These are phyloP conservation scores for Nemopilema nomurai DNA, from an alignment of 30 jellyfish, hydroid and myxozoan species.

Conservation along the genomic window DNA sequence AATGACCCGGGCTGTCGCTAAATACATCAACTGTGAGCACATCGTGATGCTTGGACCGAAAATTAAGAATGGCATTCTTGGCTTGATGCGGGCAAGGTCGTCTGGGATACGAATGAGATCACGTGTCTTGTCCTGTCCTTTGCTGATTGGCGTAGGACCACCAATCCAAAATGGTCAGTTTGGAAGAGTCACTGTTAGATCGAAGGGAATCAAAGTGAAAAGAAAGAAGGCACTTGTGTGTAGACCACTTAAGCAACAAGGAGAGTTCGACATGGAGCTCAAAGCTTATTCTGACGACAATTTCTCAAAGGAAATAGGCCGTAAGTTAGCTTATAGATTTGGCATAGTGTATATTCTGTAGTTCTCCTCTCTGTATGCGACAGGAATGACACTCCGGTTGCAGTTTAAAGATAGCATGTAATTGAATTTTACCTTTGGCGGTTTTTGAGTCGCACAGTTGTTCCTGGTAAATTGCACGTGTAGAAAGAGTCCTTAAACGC, in stretches of 20 bases:
- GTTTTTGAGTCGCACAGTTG: too few species aligned
- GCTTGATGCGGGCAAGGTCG: conserved; percentile 32
- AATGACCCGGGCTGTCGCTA: conserved; percentile 49
- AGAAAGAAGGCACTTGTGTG: conserved; percentile 54
- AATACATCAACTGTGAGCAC: conserved; percentile 63
- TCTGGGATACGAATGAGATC: conserved; percentile 47
- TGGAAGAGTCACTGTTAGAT: conserved; percentile 42
- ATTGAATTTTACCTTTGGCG: too few species aligned
- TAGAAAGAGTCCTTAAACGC: too few species aligned
- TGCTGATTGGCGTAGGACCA: conserved; percentile 76
- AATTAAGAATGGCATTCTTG: conserved; percentile 47
- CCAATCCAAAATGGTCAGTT: conserved; percentile 47
- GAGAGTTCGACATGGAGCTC: conserved; percentile 44
- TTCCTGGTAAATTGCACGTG: too few species aligned
- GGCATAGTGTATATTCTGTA: too few species aligned
- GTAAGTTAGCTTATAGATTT: conserved; percentile 8
- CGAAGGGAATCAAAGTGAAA: conserved; percentile 41
- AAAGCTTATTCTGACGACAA: conserved; percentile 54
- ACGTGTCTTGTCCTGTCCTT: conserved; percentile 69
- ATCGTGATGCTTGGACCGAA: conserved; percentile 66
- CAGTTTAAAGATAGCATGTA: too few species aligned
- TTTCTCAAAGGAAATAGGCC: conserved; percentile 51
- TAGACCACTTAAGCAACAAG: conserved; percentile 45
- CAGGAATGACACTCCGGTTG: too few species aligned
- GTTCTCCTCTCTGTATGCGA: too few species aligned